Evolutionary conservation across 2,113 vertebrate species (phyloP), one percentile per base, ranked within the genome.

Genomic region (Dendropsophus ebraccatus): DNA sequence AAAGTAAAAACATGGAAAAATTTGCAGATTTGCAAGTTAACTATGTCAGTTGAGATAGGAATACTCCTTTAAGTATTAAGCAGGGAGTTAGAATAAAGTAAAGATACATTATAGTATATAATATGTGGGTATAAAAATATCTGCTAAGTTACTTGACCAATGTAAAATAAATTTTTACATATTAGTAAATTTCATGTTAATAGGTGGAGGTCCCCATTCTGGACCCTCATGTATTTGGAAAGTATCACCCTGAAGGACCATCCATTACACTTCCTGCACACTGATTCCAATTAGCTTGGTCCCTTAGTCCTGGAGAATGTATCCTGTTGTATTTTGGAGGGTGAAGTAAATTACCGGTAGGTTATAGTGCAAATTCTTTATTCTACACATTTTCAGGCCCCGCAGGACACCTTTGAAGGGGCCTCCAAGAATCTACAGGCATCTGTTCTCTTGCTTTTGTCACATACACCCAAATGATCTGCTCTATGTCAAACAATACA

Each of bases 361-460:
- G 67, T 70, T 70, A 70, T 70, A 37, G 67, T 23, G 67, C 67
- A 70, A 41, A 70, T 70, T 70, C 67, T 70, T 70, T 41, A 70
- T 16, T 19, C 67, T 70, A 70, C 19, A 41, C 35, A 17, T 41
- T 37, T 70, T 23, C 35, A 70, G 19, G 67, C 67, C 35, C 67
- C 35, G 11, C 35, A 41, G 67, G 67, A 70, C 32, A 70, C 67
- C 23, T 69, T 41, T 41, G 35, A 70, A 70, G 67, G 67, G 32
- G 19, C 67, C 32, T 70, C 32, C 35, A 37, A 70, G 67, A 16
- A 21, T 41, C 8, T 21, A 41, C 19, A 70, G 67, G 67, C 67
- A 70, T 70, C 67, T 70, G 67, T 70, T 70, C 67, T 70, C 21
- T 70, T 70, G 67, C 67, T 70, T 12, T 70, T 70, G 67, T 70